These are phyloP conservation scores for Drosophila putrida DNA, from an alignment of 2,888 invertebrate species.

Conservation along the genomic window DNA sequence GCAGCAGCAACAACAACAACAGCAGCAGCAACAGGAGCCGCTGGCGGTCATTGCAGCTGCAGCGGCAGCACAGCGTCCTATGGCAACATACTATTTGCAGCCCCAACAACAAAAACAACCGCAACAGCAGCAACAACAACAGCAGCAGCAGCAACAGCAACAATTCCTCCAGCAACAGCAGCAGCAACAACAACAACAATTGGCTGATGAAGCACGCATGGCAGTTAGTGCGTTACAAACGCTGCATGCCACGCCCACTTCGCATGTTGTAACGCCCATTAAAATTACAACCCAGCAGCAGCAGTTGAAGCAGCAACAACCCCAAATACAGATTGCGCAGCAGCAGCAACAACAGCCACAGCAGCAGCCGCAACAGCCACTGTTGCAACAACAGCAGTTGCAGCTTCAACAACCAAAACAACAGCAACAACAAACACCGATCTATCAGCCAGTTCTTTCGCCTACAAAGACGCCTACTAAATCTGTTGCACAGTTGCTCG, in stretches of 20 bases:
- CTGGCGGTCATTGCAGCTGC: conserved; percentile 59
- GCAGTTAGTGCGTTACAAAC: conserved; percentile 71
- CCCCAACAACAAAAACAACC: conserved; percentile 41
- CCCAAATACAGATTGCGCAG: conserved; percentile 12
- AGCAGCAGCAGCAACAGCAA: conserved; percentile 27
- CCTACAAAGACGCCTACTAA: conserved; percentile 39
- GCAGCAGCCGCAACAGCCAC: conserved; percentile 18
- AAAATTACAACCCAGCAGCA: conserved; percentile 33
- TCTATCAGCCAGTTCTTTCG: conserved; percentile 19
- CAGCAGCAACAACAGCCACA: conserved; percentile 13
- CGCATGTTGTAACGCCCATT: conserved; percentile 42
- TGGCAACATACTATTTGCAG: conserved; percentile 46
- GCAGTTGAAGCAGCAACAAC: conserved; percentile 19
- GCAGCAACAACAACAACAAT: conserved; percentile 41
- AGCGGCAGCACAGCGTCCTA: conserved; percentile 59
- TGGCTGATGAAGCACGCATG: conserved; percentile 66
- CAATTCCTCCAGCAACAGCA: conserved; percentile 36
- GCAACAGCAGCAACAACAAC: conserved; percentile 20
- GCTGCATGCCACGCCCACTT: conserved; percentile 59
- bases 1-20: conserved; percentile 44
- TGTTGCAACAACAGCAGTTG: conserved; percentile 26
- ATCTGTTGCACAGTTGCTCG: not conserved
- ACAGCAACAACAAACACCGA: conserved; percentile 20
- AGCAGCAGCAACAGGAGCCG: conserved; percentile 52
- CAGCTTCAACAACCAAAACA: conserved; percentile 9